phyloP scores from a whole-genome alignment of 2,113 vertebrate genomes.

The Odocoileus hemionus region DNA sequence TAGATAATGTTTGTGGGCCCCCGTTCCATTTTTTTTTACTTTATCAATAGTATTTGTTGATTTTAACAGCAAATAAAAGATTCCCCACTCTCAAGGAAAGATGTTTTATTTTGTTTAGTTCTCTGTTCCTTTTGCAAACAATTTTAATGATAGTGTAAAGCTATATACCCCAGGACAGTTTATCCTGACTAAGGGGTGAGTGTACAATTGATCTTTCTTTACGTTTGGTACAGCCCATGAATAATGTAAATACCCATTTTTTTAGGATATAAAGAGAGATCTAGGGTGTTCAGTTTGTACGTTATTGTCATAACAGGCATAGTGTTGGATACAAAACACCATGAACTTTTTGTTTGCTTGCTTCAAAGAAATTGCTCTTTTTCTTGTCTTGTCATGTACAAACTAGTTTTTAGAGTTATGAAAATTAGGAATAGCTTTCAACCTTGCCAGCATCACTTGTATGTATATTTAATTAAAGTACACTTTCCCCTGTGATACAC shows the following conservation, averaged over 20 bases:
- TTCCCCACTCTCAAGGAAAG: constrained; percentile 68
- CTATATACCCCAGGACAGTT: constrained; percentile 86
- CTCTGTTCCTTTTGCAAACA: constrained; percentile 66
- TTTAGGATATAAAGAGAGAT: constrained; percentile 81
- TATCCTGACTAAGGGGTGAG: constrained; percentile 70
- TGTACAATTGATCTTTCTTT: constrained; percentile 67
- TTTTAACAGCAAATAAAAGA: constrained; percentile 81
- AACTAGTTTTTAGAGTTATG: constrained; percentile 76
- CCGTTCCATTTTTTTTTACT: constrained; percentile 71
- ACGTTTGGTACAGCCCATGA: constrained; percentile 56
- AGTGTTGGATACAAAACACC: constrained; percentile 83
- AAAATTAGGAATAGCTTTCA: constrained; percentile 70
- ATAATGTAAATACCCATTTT: constrained; percentile 78
- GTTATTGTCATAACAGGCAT: constrained; percentile 76
- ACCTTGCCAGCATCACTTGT: constrained; percentile 77
- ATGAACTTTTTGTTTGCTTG: constrained; percentile 84
- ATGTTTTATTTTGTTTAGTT: constrained; percentile 62
- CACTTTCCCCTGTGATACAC: constrained; percentile 67
- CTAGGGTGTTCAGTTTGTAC: constrained; percentile 79
- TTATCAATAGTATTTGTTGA: constrained; percentile 82
- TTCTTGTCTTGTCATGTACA: constrained; percentile 78
- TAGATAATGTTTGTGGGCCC: constrained; percentile 82
- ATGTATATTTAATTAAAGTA: constrained; percentile 84
- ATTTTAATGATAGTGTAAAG: constrained; percentile 80
- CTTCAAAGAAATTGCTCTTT: constrained; percentile 81